These are phyloP conservation scores for Pristionchus fissidentatus DNA, from an alignment of 2,888 invertebrate species.

Conservation along the genomic window DNA sequence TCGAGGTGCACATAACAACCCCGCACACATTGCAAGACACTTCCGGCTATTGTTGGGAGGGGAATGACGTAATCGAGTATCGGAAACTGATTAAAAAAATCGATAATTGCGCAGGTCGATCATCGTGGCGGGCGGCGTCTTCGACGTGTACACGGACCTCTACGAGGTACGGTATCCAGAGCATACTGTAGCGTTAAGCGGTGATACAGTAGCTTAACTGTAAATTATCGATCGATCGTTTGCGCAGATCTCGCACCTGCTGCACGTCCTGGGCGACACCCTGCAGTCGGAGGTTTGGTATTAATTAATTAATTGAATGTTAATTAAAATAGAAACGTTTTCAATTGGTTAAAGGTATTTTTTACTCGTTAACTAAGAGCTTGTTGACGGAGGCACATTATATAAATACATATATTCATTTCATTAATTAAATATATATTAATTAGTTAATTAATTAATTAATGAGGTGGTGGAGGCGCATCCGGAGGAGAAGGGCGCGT, in stretches of 20 bases:
- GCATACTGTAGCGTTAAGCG: neutral
- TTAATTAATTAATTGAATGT: too few species aligned
- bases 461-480: neutral
- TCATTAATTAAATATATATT: too few species aligned
- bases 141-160: constrained; percentile 16
- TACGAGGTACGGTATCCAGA: constrained; percentile 1
- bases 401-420: too few species aligned
- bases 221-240: neutral
- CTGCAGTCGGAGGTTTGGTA: constrained; percentile 2
- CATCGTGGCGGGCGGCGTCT: constrained; percentile 24
- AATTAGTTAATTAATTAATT: too few species aligned
- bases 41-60: neutral
- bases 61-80: neutral
- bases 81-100: neutral
- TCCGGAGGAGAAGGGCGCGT: neutral
- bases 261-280: neutral
- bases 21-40: too few species aligned
- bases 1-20: too few species aligned
- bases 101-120: neutral
- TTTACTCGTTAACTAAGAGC: neutral
- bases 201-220: neutral
- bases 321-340: too few species aligned
- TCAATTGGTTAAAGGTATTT: too few species aligned
- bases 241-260: neutral
- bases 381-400: neutral